Evolutionary conservation across 2,888 invertebrate species (phyloP), one percentile per base, ranked within the genome.

Genomic region (Cecidostiba fungosa): DNA sequence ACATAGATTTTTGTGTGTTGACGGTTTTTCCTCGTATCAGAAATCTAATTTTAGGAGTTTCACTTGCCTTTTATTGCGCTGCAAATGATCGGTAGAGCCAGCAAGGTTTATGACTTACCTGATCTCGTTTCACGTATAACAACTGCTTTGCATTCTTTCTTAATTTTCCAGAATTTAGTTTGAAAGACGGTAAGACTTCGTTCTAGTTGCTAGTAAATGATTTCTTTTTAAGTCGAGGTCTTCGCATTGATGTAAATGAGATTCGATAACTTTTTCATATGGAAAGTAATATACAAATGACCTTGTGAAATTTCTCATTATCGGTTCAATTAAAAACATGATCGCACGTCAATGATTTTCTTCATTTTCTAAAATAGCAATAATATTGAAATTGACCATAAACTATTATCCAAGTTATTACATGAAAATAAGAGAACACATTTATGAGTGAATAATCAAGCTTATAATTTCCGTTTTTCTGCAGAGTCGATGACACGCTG

Each of bases 71-170:
- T 36, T 36, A 29, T 70, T 29, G n/a, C 19, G 5, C 32, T n/a
- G 39, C 32, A 70, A 36, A n/a, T n/a, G 6, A 23, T 69, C 3
- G 10, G 12, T 23, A 70, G 70, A 70, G 36, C 3, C 19, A 2
- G n/a, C 43, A 73, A 43, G 39, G 23, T 47, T 73, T 47, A 47
- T 47, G 47, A 23, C 14, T 73, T 39, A 47, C 47, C 23, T 72
- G 43, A 23, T 43, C 72, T 73, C 73, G 43, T 73, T 73, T 47
- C 23, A n/a, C 39, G 26, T 73, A 23, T 43, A 23, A 47, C n/a
- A 73, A n/a, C n/a, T 43, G 23, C 70, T 29, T 14, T 19, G 70
- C 23, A 70, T 32, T 14, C 0, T 3, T 70, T 16, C 6, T 32
- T 32, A 32, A 32, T 32, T 32, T 32, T 32, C 32, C 3, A 32